A percentile compares a stretch with the other conserved stretches of the same genome.
Evolutionary conservation across 2,113 vertebrate species (phyloP).

Genomic region (Grallaria varia): DNA sequence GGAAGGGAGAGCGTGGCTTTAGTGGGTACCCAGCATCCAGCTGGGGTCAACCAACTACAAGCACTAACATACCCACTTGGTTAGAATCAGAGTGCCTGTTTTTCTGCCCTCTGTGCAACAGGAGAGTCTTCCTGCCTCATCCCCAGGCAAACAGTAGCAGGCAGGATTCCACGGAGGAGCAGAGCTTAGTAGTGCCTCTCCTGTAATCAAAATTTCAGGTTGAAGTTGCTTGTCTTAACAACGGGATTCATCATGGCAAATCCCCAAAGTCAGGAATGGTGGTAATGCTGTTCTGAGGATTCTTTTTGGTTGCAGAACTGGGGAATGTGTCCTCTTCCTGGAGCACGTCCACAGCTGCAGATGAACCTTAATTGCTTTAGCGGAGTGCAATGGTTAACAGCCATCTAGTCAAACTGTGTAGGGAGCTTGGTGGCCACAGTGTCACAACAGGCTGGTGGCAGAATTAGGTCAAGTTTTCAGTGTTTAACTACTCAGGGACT

Average conservation of each 20-base stretch:
- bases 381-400: neutral
- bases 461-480: neutral
- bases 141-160: neutral
- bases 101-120: accelerated
- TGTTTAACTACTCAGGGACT: neutral
- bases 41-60: too few relatives aligned
- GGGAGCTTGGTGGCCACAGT: neutral
- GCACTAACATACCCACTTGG: neutral
- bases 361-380: neutral
- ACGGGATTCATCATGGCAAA: neutral
- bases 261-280: neutral
- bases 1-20: too few relatives aligned
- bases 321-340: neutral
- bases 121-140: neutral
- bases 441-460: neutral
- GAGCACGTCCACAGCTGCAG: neutral
- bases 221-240: neutral
- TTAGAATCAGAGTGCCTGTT: neutral
- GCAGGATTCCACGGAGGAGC: neutral
- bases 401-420: neutral
- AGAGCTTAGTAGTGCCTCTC: neutral
- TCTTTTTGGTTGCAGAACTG: neutral
- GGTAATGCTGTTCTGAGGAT: neutral
- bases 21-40: too few relatives aligned
- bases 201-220: neutral